These are phyloP conservation scores for Sitta europaea DNA, from an alignment of 2,113 vertebrate genomes.

Conservation along the genomic window DNA sequence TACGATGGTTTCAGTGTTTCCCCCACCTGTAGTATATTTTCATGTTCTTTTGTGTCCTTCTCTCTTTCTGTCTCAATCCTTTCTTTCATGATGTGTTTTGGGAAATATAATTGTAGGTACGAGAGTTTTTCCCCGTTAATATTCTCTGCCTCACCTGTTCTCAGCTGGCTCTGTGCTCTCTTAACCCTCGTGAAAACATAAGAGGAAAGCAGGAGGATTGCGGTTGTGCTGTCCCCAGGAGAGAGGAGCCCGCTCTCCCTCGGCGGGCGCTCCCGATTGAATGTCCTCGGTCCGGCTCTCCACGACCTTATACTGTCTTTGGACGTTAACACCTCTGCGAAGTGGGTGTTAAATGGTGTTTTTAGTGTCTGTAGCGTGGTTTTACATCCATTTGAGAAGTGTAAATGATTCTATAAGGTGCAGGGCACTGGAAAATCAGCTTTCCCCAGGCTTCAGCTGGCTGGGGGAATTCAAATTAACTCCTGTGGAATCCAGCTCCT, in stretches of 20 bases:
- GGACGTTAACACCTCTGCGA: constrained; percentile 31
- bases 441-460: neutral
- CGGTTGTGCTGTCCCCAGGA: too few relatives aligned
- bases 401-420: constrained; percentile 26
- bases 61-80: neutral
- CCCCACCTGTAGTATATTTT: neutral
- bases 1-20: neutral
- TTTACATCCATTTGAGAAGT: constrained; percentile 9
- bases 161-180: neutral
- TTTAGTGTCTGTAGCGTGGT: neutral
- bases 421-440: neutral
- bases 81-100: neutral
- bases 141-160: neutral
- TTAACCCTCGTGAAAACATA: neutral
- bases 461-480: neutral
- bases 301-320: neutral
- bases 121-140: neutral
- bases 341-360: constrained; percentile 29
- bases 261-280: neutral
- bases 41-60: neutral
- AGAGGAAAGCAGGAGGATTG: neutral
- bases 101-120: neutral
- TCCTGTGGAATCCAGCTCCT: neutral
- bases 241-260: neutral
- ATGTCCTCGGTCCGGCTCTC: neutral